Evolutionary conservation across 1,140 invertebrate genomes (phyloP).

Genomic region (Nylanderia fulva): DNA sequence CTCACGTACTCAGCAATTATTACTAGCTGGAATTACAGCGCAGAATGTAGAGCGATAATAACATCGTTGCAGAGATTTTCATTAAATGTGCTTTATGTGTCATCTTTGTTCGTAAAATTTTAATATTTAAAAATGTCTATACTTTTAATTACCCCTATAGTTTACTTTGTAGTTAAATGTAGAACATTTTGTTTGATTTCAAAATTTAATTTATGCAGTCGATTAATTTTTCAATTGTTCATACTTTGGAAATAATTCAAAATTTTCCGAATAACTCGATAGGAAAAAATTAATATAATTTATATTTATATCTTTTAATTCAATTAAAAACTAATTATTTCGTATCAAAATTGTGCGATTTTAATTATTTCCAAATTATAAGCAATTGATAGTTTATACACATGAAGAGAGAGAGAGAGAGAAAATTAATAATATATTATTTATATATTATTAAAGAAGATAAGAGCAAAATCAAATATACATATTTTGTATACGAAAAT

Average conservation of each 20-base stretch:
- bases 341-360: not conserved
- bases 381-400: not conserved
- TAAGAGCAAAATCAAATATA: too few relatives aligned
- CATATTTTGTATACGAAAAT: not conserved
- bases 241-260: not conserved
- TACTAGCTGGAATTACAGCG: conserved; percentile 30
- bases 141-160: conserved; percentile 17
- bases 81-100: conserved; percentile 36
- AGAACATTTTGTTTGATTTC: conserved; percentile 29
- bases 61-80: conserved; percentile 43
- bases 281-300: too few relatives aligned
- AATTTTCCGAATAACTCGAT: too few relatives aligned
- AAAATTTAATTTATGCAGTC: not conserved
- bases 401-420: not conserved
- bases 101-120: conserved; percentile 2
- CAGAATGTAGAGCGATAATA: conserved; percentile 31
- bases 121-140: conserved; percentile 33
- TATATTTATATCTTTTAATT: too few relatives aligned
- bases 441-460: too few relatives aligned
- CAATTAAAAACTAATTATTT: not conserved
- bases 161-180: conserved; percentile 27
- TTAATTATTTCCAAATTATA: not conserved
- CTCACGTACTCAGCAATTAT: conserved; percentile 42
- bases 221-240: not conserved
- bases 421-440: not conserved